Evolutionary conservation across 2,888 invertebrate species (phyloP).

Genomic region (Athrips mouffetella): DNA sequence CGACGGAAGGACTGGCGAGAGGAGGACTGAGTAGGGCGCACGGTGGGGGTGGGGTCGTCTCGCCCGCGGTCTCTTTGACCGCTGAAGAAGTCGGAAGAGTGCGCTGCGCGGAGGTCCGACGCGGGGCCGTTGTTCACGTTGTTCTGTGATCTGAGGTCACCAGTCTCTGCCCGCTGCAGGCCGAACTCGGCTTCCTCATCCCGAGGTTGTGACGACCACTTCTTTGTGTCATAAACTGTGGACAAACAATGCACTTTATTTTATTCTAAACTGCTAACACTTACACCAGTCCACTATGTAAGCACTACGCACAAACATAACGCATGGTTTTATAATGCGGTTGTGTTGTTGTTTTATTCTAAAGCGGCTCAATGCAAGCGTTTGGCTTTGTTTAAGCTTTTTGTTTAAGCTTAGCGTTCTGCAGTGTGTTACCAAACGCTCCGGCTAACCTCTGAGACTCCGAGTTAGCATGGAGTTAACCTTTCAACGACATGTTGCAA

Average conservation of each 20-base stretch:
- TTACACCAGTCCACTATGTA: neutral
- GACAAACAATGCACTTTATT: slow-evolving; percentile 13
- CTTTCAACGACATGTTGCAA: slow-evolving; percentile 27
- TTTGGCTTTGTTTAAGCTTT: too few species aligned
- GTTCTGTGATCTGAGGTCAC: slow-evolving; percentile 63
- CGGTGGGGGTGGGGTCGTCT: slow-evolving; percentile 43
- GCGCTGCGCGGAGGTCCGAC: slow-evolving; percentile 83
- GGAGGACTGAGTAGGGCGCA: slow-evolving; percentile 33
- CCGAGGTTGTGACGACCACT: slow-evolving; percentile 64
- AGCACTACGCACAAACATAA: slow-evolving; percentile 1
- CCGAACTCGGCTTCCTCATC: slow-evolving; percentile 86
- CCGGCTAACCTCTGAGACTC: slow-evolving; percentile 11
- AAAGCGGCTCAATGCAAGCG: slow-evolving; percentile 37
- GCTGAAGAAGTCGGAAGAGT: slow-evolving; percentile 87
- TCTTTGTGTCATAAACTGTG: slow-evolving; percentile 82
- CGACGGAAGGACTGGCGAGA: slow-evolving; percentile 41
- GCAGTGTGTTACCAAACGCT: slow-evolving; percentile 36
- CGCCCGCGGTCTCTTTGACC: slow-evolving; percentile 69
- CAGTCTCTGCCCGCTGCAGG: slow-evolving; percentile 84
- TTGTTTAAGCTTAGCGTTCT: slow-evolving; percentile 41
- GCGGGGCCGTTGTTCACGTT: slow-evolving; percentile 47
- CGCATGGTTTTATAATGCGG: slow-evolving; percentile 16
- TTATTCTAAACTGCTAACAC: neutral
- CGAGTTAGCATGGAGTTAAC: slow-evolving; percentile 30
- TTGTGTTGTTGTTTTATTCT: slow-evolving; percentile 18